Base-by-base conservation (phyloP, 2,888 invertebrate genomes). In the Ditula angustiorana region DNA sequence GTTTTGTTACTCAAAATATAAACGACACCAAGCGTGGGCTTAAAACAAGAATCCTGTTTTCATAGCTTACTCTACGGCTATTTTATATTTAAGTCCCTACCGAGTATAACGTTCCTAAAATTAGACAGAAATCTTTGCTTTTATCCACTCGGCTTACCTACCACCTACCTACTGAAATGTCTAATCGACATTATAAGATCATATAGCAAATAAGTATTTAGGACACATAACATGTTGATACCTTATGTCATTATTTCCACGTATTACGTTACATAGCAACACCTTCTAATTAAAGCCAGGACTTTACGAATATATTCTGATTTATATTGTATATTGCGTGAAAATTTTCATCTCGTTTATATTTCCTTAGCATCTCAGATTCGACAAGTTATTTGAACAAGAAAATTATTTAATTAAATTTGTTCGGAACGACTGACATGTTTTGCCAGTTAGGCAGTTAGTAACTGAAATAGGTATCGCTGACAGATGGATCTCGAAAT, bases 331-430 rank as follows among this genome's bases (percentile, higher is more conserved):
- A 26, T 13, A 41, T 35, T 46, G 26, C 21, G n/a, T 46, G 53
- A 28, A 58, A 63, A 57, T 44, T 37, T 50, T 41, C 24, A 23
- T 26, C 21, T 50, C 49, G 16, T 62, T 56, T 30, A 46, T 50
- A 41, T 60, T 30, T 50, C 57, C 44, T 19, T 8, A 30, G 37
- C 16, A 33, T 50, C 41, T 46, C 52, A 28, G 24, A 26, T 47
- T 35, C 21, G 46, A 46, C 28, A 46, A 64, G 63, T 64, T 23
- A 58, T 46, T 46, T 26, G 44, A 64, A 52, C 13, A 33, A 44
- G 63, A 57, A 57, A 24, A 57, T 57, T 52, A 52, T 63, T 57
- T 63, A 57, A 63, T 63, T 63, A 44, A 57, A 63, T 63, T 62
- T 23, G 41, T 41, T 50, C 16, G 26, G 41, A 23, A 10, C 47